Base-by-base conservation (phyloP, 2,797 vertebrate genomes). In the Myotis findleyi region DNA sequence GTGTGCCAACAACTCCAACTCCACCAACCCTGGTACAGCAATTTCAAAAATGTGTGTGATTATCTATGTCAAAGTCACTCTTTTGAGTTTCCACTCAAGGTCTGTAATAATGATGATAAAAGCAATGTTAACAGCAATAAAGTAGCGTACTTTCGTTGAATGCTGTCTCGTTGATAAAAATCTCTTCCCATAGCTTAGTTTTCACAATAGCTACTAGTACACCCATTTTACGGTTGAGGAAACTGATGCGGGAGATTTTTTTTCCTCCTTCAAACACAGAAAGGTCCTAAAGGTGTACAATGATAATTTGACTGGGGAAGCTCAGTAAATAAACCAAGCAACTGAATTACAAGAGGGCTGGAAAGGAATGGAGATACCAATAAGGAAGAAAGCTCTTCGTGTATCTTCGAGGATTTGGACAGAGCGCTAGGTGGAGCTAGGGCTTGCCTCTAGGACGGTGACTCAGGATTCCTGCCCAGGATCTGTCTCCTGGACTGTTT, bases 361-460 rank as follows among this genome's bases (percentile, higher is more conserved):
- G 2, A 17, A 20, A 36, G 7, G 76, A 69, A 16, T 20, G 14
- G 62, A 38, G 86, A 71, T 1, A 11, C 18, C 20, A 17, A 3
- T 16, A n/a, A 41, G 68, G 25, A 68, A 66, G 25, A 76, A 41
- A 9, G 38, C 11, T 66, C 68, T 84, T 62, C 1, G 6, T 1
- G 16, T 12, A 1, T 11, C 47, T 36, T 30, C 21, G 27, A 25
- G 68, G 16, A 14, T 76, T 27, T 76, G 73, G 72, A 41, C 17
- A 47, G 38, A 93, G 92, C 69, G 0, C 84, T 85, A 90, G 89
- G 95, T 27, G 33, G 96, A 73, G 90, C 90, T 72, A 17, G 36
- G 53, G 49, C 57, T 95, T 86, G 33, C 30, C 21, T 55, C 3
- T 36, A 44, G 41, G 36, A 17, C 14, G 33, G 18, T 10, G 12